Conservation (phyloP, 2,888 invertebrate species). For the Cordylochernes scorpioides region DNA sequence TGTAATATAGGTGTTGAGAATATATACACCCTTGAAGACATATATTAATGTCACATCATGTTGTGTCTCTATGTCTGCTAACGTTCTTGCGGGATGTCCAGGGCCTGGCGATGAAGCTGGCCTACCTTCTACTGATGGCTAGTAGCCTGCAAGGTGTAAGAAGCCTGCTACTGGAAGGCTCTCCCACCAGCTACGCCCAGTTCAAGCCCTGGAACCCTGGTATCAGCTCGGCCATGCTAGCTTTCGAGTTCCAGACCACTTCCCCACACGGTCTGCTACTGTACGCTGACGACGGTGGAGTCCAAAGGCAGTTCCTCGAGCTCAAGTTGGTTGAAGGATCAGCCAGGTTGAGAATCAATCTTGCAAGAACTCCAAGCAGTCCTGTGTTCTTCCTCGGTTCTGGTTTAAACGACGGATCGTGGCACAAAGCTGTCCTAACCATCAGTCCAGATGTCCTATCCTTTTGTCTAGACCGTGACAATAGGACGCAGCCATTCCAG, state of each 20-base stretch:
- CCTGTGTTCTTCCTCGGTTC: slow-evolving; percentile 79
- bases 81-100: no score
- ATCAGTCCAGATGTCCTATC: slow-evolving; percentile 54
- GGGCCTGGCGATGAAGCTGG: no score
- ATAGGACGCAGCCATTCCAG: slow-evolving; percentile 52
- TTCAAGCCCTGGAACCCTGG: slow-evolving; percentile 10
- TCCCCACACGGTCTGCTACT: slow-evolving; percentile 65
- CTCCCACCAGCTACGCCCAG: slow-evolving; percentile 10
- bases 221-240: slow-evolving; percentile 31
- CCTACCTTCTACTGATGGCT: no score
- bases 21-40: no score
- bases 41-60: no score
- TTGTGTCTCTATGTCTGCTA: no score
- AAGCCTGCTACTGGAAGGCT: slow-evolving; percentile 12
- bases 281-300: slow-evolving; percentile 85
- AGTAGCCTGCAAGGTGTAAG: no score
- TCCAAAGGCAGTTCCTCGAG: slow-evolving; percentile 85
- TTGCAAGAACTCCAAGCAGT: no score
- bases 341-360: slow-evolving; percentile 47
- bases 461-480: no score
- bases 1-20: no score
- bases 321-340: slow-evolving; percentile 73
- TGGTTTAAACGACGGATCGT: slow-evolving; percentile 62
- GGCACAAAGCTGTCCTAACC: slow-evolving; percentile 56
- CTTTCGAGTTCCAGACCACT: slow-evolving; percentile 27